phyloP scores from a whole-genome alignment of 2,888 invertebrate genomes.

The Acleris emargana region DNA sequence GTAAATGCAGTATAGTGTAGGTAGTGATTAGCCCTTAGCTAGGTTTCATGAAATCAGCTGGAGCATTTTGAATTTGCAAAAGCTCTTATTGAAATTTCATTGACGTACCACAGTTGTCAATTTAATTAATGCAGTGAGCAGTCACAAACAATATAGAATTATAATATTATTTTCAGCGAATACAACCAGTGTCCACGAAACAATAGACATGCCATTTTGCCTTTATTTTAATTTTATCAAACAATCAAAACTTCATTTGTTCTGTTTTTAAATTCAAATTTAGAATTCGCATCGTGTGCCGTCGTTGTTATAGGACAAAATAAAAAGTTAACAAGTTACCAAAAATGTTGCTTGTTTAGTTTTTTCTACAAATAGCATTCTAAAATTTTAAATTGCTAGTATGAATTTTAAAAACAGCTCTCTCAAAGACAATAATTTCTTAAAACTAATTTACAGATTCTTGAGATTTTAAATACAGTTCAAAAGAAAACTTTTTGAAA shows the following conservation, averaged over 20 bases:
- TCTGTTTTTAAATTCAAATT: slow-evolving; percentile 37
- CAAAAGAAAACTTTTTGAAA: too few species aligned
- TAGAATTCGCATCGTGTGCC: slow-evolving; percentile 45
- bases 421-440: not conserved
- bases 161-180: not conserved
- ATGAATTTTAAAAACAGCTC: not conserved
- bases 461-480: not conserved
- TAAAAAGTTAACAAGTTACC: slow-evolving; percentile 39
- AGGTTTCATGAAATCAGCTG: too few species aligned
- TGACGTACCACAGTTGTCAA: not conserved
- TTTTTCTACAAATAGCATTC: not conserved
- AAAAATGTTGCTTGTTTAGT: slow-evolving; percentile 1
- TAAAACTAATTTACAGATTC: not conserved
- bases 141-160: not conserved
- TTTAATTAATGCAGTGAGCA: not conserved
- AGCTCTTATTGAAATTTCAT: not conserved
- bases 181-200: not conserved
- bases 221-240: slow-evolving; percentile 15
- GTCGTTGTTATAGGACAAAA: slow-evolving; percentile 45
- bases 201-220: slow-evolving; percentile 2
- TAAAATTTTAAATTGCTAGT: slow-evolving; percentile 3
- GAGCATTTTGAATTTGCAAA: too few species aligned
- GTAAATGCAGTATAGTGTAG: too few species aligned
- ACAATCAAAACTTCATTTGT: slow-evolving; percentile 39
- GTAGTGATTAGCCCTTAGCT: too few species aligned